phyloP scores from a whole-genome alignment of 2,888 invertebrate genomes.

The Tenthredo amoena region DNA sequence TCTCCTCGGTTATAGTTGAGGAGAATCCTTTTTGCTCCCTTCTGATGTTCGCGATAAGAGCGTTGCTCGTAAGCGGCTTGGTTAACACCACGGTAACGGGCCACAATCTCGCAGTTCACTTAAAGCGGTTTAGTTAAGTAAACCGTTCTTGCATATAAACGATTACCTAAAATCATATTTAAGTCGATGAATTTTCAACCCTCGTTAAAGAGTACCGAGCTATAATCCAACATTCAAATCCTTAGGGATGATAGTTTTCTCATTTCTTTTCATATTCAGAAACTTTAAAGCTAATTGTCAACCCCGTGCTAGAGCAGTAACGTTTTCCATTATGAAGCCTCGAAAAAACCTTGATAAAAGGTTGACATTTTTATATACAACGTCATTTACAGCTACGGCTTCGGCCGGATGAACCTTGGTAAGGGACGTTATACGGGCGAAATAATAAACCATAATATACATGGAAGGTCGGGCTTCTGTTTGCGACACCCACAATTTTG shows the following conservation, averaged over 20 bases:
- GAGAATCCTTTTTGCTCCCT: constrained; percentile 49
- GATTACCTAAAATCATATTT: constrained; percentile 5
- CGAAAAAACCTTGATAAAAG: background rate
- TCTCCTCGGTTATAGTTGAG: constrained; percentile 42
- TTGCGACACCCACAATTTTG: constrained; percentile 46
- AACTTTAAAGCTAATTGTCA: background rate
- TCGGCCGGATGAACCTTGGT: constrained; percentile 29
- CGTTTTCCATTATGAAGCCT: background rate
- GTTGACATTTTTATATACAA: constrained; percentile 25
- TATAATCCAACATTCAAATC: background rate
- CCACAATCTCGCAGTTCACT: constrained; percentile 46
- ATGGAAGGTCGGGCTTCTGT: constrained; percentile 39
- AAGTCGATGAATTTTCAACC: background rate
- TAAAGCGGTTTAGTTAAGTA: constrained; percentile 37
- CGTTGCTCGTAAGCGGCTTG: constrained; percentile 49
- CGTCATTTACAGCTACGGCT: constrained; percentile 27
- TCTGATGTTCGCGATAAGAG: constrained; percentile 44
- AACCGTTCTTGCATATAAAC: constrained; percentile 1
- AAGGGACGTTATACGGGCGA: background rate
- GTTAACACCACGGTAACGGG: constrained; percentile 32
- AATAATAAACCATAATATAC: constrained; percentile 32
- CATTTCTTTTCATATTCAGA: background rate
- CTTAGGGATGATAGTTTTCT: background rate
- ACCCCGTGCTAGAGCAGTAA: background rate
- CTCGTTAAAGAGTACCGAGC: background rate